Conservation (phyloP, 2,113 vertebrate species). For the Engystomops pustulosus region DNA sequence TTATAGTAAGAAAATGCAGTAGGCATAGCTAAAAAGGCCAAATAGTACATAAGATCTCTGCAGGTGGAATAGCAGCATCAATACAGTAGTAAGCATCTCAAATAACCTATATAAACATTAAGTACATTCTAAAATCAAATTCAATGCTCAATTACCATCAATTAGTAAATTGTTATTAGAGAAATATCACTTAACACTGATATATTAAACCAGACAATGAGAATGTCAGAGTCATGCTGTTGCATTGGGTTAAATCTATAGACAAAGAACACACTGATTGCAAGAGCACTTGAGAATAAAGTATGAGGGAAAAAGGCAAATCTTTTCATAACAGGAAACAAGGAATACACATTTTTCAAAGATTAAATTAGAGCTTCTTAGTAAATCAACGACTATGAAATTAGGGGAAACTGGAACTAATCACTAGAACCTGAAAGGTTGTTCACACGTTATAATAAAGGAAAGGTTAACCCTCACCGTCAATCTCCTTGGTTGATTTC, state of each 20-base stretch:
- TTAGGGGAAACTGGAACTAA: not conserved
- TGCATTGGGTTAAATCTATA: slow-evolving; percentile 7
- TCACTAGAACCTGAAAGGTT: not conserved
- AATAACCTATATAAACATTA: not conserved
- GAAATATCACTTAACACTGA: not conserved
- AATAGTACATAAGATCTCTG: not conserved
- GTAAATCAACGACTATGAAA: not conserved
- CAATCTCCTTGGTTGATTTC: not conserved
- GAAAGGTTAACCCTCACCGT: not conserved
- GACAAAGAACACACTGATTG: slow-evolving; percentile 5
- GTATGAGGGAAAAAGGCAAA: not conserved
- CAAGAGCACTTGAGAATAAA: slow-evolving; percentile 15
- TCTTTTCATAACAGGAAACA: not conserved
- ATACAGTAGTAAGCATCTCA: not conserved
- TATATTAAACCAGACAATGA: not conserved
- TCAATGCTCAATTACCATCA: not conserved
- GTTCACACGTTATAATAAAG: not conserved
- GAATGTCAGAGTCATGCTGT: not conserved
- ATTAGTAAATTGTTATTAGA: slow-evolving; percentile 3
- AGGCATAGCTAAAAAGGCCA: too few relatives aligned
- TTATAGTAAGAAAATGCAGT: too few relatives aligned
- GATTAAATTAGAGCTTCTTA: not conserved
- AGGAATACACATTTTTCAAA: not conserved
- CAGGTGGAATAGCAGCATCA: not conserved
- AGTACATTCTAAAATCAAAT: not conserved